A percentile compares a stretch with the other conserved stretches of the same genome.
Conservation (phyloP, 2,888 invertebrate species). For the Aelia acuminata region DNA sequence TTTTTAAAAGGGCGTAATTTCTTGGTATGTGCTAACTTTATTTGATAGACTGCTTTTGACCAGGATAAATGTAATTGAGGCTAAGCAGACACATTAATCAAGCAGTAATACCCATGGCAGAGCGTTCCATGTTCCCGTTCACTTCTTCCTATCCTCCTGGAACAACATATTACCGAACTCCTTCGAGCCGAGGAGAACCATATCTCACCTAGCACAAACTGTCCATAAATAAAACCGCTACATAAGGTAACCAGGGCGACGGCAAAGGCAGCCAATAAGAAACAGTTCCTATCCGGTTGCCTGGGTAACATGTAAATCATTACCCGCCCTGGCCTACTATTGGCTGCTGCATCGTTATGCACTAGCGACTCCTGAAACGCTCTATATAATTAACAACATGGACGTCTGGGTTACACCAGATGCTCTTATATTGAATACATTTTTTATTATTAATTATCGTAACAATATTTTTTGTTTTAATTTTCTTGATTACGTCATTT, state of each 20-base stretch:
- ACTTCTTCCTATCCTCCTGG: background rate
- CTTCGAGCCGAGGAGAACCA: background rate
- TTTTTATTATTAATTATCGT: background rate
- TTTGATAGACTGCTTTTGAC: background rate
- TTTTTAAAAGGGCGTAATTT: background rate
- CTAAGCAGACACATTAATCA: background rate
- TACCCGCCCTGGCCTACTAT: constrained; percentile 6
- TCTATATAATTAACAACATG: constrained; percentile 21
- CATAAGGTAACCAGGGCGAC: constrained; percentile 19
- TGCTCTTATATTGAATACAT: background rate
- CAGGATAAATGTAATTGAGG: background rate
- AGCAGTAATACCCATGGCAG: background rate
- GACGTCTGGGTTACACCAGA: background rate
- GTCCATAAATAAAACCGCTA: constrained; percentile 1
- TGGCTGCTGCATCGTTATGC: constrained; percentile 21
- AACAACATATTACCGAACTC: constrained; percentile 20
- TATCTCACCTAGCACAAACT: background rate
- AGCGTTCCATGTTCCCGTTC: background rate
- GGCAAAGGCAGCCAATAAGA: constrained; percentile 10
- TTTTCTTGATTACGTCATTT: no score
- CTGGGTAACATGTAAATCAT: constrained; percentile 40
- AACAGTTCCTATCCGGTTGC: background rate
- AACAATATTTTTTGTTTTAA: no score
- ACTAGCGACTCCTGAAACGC: background rate
- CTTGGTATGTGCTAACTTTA: background rate